Base-by-base conservation (phyloP, 1,140 invertebrate species). In the Musca vetustissima region DNA sequence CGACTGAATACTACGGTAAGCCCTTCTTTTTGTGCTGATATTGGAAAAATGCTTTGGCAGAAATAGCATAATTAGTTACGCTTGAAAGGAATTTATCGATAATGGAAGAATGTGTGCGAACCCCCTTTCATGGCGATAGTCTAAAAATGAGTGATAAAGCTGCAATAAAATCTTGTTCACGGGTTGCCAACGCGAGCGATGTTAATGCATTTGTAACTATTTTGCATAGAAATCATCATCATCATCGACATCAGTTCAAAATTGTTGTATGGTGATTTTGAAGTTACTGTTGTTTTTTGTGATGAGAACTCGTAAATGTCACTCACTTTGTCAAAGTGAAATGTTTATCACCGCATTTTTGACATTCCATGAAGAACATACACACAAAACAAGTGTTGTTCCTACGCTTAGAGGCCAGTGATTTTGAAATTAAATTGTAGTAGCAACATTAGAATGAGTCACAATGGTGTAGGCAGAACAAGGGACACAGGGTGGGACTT, bases 31-130 rank as follows among this genome's bases (percentile, higher is more conserved):
- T 66, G 49, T 3, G 25, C 25, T 66, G 64, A 47, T 32, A 14
- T 19, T 52, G 52, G 17, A 53, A 24, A 13, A 66, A 32, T 36
- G 49, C 28, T 36, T 22, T 52, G 65, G n/a, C 43, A 21, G 1
- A 1, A 52, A 66, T 64, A 48, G 47, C 49, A 66, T 69, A 69
- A 69, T 69, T 69, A 66, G 68, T 69, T 69, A 65, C 64, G 68
- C 68, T 65, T 28, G 50, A 57, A 55, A 43, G 22, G 22, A 69
- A 69, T 53, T 69, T 68, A 65, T 68, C 57, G 47, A 25, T 61
- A 69, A 50, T 61, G 36, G 59, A n/a, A 64, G 4, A 64, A 9
- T 9, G 14, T 25, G 24, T 17, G 28, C 28, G 3, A 15, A 22
- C 21, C 15, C 47, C 1, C 9, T 28, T 25, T 3, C 47, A n/a